Evolutionary conservation across 1,140 invertebrate genomes (phyloP).

Genomic region (Eupeodes corollae): DNA sequence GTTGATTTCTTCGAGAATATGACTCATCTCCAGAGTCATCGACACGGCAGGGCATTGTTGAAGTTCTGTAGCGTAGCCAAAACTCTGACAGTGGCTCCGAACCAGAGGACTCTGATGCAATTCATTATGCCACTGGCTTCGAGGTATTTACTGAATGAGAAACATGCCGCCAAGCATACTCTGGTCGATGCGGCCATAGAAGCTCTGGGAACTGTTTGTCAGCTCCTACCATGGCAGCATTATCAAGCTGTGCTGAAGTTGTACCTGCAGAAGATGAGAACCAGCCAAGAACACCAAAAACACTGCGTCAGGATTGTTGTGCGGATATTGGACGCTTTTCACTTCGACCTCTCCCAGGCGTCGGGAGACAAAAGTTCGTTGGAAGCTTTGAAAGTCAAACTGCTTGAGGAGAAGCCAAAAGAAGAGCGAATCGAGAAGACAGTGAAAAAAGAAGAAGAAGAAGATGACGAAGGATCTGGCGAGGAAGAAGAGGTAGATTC

Average conservation of each 20-base stretch:
- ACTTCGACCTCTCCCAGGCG: conserved; percentile 73
- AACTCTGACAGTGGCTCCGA: conserved; percentile 45
- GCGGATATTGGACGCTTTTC: conserved; percentile 79
- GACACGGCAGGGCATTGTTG: conserved; percentile 64
- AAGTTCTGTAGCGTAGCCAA: conserved; percentile 52
- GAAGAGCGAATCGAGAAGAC: conserved; percentile 14
- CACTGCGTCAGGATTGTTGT: conserved; percentile 71
- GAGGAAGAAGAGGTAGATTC: conserved; percentile 31
- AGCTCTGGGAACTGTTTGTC: conserved; percentile 60
- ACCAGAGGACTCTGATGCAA: conserved; percentile 59
- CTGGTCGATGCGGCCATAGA: conserved; percentile 77
- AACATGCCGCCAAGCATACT: conserved; percentile 61
- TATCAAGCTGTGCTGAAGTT: conserved; percentile 70
- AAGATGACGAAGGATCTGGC: conserved; percentile 17
- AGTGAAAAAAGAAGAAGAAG: conserved; percentile 15
- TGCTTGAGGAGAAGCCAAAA: conserved; percentile 3
- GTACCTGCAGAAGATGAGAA: conserved; percentile 64
- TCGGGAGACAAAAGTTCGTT: conserved; percentile 25
- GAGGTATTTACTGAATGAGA: conserved; percentile 66
- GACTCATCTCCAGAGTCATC: conserved; percentile 72
- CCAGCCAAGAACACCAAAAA: conserved; percentile 63
- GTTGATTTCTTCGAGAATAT: conserved; percentile 93
- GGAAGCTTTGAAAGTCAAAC: conserved; percentile 13
- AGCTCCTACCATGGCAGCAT: conserved; percentile 71
- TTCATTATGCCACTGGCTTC: conserved; percentile 77